Base-by-base conservation (phyloP, 2,797 vertebrate genomes). In the Pangasius mekongensis region DNA sequence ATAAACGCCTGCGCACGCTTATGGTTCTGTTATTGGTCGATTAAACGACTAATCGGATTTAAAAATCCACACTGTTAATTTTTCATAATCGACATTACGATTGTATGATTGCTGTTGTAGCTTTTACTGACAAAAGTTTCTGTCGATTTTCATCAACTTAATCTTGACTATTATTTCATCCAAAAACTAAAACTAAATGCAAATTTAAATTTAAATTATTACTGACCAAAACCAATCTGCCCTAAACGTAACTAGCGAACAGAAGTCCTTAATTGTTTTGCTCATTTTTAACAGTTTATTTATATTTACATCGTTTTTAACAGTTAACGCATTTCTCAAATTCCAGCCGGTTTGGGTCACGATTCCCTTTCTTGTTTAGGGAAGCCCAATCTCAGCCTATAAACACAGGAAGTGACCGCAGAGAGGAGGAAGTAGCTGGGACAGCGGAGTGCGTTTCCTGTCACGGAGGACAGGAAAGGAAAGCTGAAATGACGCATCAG, bases 391-490 rank as follows among this genome's bases (percentile, higher is more conserved):
- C 81, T 58, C 52, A 60, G 85, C 58, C 36, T 76, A 69, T 84
- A 87, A 86, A 89, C 73, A 88, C 66, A 88, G 83, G 85, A 90
- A 83, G 73, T 88, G 83, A 86, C 62, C 64, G 78, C 36, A 85
- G 90, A 71, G 52, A 89, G 83, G 27, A 58, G 60, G 67, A 67
- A 83, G 73, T 60, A 47, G 81, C 87, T 36, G 11, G 52, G 54
- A 82, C 54, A 86, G 54, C 54, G 39, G 81, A 71, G 54, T 86
- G 78, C 3, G 74, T 85, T 92, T 92, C 91, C 91, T 92, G 74
- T 82, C 73, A 73, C 43, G 60, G 82, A 92, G 89, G 91, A 92
- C 91, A 86, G 47, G 67, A 71, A 88, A 86, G 86, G 62, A 81
- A 49, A 49, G 36, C 52, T 81, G 52, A 83, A 78, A 60, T 85